These are phyloP conservation scores for Vidua chalybeata DNA, from an alignment of 2,113 vertebrate genomes.

Conservation along the genomic window DNA sequence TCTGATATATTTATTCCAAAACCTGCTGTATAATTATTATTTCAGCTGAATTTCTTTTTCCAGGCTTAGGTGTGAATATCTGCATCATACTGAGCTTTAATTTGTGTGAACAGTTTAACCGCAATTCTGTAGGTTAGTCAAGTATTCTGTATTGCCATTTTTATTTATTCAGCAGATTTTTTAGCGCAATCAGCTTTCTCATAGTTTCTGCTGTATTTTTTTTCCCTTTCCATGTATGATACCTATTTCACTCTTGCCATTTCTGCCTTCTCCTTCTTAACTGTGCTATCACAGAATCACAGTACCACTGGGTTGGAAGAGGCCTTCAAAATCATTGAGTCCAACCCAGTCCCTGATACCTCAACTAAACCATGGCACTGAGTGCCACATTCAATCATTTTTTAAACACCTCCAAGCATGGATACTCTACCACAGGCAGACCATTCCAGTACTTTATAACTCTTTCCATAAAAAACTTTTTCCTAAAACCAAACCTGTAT, in stretches of 20 bases:
- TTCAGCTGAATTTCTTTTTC: constrained; percentile 2
- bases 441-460: neutral
- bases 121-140: neutral
- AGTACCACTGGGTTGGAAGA: neutral
- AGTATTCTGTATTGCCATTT: neutral
- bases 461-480: neutral
- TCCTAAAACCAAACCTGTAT: neutral
- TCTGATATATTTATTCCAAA: neutral
- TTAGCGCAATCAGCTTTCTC: neutral
- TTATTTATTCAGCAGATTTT: neutral
- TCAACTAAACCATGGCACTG: neutral
- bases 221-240: neutral
- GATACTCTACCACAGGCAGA: neutral
- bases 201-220: neutral
- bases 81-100: neutral
- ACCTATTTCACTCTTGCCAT: neutral
- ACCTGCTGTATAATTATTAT: neutral
- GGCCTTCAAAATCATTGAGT: neutral
- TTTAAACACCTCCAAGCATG: neutral
- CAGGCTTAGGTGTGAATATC: neutral
- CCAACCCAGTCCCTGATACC: too few relatives aligned
- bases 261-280: neutral
- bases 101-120: neutral
- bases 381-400: neutral
- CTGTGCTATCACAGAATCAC: neutral